These are phyloP conservation scores for Trichonephila clavata DNA, from an alignment of 1,140 invertebrate species.

Conservation along the genomic window DNA sequence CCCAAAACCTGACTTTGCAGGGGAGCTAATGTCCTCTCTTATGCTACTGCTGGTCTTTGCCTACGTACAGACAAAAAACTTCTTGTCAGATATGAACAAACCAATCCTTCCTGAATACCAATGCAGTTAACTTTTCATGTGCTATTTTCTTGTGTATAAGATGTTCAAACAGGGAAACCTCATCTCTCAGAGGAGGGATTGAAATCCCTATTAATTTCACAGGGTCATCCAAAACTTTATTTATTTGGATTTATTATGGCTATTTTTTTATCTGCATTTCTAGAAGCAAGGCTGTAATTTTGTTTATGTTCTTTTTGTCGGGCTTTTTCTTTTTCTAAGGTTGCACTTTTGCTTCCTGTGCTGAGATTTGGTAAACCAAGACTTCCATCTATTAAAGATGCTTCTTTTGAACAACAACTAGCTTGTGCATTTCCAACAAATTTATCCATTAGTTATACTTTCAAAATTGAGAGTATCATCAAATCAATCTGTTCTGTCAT, in stretches of 20 bases:
- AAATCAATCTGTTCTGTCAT: too few relatives aligned
- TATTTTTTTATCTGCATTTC: slow-evolving; percentile 79
- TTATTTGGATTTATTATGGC: slow-evolving; percentile 78
- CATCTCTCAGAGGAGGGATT: slow-evolving; percentile 96
- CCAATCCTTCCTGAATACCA: slow-evolving; percentile 97
- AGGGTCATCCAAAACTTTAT: slow-evolving; percentile 86
- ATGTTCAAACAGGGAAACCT: slow-evolving; percentile 97
- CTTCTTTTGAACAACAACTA: slow-evolving; percentile 76
- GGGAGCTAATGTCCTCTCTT: too few relatives aligned
- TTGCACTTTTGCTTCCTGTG: slow-evolving; percentile 75
- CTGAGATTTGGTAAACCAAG: slow-evolving; percentile 70
- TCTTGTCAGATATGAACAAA: slow-evolving; percentile 98
- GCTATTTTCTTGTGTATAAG: slow-evolving; percentile 98
- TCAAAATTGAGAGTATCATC: too few relatives aligned
- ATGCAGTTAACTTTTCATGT: slow-evolving; percentile 96
- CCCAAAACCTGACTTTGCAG: too few relatives aligned
- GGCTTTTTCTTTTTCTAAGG: slow-evolving; percentile 83
- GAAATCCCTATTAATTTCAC: slow-evolving; percentile 92
- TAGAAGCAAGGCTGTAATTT: slow-evolving; percentile 86
- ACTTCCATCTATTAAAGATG: slow-evolving; percentile 72
- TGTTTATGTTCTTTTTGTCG: slow-evolving; percentile 87
- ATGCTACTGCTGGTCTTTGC: too few relatives aligned
- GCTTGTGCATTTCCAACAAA: slow-evolving; percentile 71
- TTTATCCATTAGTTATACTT: too few relatives aligned
- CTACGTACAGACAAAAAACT: slow-evolving; percentile 98